These are phyloP conservation scores for Drosophila falleni DNA, from an alignment of 2,888 invertebrate species.

Conservation along the genomic window DNA sequence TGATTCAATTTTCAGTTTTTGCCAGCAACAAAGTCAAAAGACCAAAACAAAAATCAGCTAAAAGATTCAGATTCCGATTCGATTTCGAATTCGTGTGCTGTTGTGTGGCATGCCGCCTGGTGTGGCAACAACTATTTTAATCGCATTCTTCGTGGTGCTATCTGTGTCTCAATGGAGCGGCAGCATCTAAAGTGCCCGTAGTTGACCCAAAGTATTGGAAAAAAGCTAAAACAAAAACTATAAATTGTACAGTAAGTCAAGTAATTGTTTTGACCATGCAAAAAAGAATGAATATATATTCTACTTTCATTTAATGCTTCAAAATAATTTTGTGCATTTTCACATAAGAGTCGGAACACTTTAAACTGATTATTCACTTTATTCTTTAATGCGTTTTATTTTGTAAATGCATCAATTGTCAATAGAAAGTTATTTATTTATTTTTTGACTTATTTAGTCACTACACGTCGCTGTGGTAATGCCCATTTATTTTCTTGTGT, in stretches of 20 bases:
- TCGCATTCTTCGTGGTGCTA: constrained; percentile 73
- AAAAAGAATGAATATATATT: no score
- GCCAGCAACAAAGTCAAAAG: background rate
- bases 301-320: no score
- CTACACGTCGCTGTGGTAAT: no score
- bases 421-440: no score
- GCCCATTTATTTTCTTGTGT: background rate
- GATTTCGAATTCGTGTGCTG: background rate
- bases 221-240: constrained; percentile 20
- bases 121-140: constrained; percentile 15
- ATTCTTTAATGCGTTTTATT: no score
- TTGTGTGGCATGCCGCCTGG: constrained; percentile 4
- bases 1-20: constrained; percentile 10
- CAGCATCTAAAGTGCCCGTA: constrained; percentile 76
- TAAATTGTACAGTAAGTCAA: constrained; percentile 1
- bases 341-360: no score
- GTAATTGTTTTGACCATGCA: background rate
- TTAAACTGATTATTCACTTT: no score
- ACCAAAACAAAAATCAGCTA: no score
- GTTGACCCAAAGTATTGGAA: constrained; percentile 37
- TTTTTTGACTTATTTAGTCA: no score
- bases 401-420: no score
- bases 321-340: no score
- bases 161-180: constrained; percentile 78
- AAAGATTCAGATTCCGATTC: background rate